These are phyloP conservation scores for Eucera pruinosa DNA, from an alignment of 2,888 invertebrate genomes.

Conservation along the genomic window DNA sequence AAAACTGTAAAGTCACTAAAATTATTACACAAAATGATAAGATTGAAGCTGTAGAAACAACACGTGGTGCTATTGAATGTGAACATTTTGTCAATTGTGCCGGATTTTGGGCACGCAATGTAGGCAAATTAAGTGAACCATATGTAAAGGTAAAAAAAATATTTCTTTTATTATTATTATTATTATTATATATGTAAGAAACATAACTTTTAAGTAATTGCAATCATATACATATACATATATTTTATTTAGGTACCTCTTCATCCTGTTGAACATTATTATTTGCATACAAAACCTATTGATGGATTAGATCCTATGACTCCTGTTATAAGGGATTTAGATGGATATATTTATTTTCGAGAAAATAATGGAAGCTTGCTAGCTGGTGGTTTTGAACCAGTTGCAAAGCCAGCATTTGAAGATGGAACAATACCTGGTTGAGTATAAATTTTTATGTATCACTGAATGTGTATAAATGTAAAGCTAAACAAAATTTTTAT, in stretches of 20 bases:
- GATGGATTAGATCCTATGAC: slow-evolving; percentile 91
- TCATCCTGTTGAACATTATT: slow-evolving; percentile 97
- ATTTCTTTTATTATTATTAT: slow-evolving; percentile 16
- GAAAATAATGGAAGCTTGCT: slow-evolving; percentile 93
- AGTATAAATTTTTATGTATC: slow-evolving; percentile 43
- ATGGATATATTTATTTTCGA: slow-evolving; percentile 94
- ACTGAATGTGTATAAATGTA: slow-evolving; percentile 10
- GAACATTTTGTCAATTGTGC: slow-evolving; percentile 97
- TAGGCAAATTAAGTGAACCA: slow-evolving; percentile 94
- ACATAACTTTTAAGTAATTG: not conserved
- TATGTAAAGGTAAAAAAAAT: slow-evolving; percentile 88
- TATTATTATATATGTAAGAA: not conserved
- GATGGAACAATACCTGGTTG: slow-evolving; percentile 88
- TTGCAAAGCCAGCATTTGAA: slow-evolving; percentile 95
- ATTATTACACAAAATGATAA: slow-evolving; percentile 88
- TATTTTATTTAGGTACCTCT: slow-evolving; percentile 89
- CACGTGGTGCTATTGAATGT: slow-evolving; percentile 91
- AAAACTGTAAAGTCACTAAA: slow-evolving; percentile 90
- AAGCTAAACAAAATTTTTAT: slow-evolving; percentile 42
- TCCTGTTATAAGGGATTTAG: slow-evolving; percentile 95
- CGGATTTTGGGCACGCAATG: slow-evolving; percentile 97
- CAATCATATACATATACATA: slow-evolving; percentile 8
- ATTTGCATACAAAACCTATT: slow-evolving; percentile 94
- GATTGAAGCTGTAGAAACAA: slow-evolving; percentile 92
- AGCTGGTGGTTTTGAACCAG: slow-evolving; percentile 96